Evolutionary conservation across 2,113 vertebrate species (phyloP).

Genomic region (Actenoides lindsayi): DNA sequence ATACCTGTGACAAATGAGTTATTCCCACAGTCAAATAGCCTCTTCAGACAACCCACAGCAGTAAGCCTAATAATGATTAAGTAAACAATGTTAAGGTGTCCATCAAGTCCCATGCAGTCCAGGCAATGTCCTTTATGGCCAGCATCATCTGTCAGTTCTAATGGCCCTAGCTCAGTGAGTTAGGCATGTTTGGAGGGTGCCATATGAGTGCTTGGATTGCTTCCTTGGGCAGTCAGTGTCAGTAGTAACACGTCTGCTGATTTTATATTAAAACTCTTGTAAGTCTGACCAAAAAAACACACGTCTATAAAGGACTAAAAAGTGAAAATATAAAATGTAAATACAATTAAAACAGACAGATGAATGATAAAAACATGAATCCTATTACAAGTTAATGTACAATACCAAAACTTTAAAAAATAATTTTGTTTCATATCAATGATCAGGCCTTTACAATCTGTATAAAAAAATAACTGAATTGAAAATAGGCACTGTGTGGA

Average conservation of each 20-base stretch:
- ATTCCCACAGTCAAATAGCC: neutral
- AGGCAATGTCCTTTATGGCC: neutral
- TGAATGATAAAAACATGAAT: neutral
- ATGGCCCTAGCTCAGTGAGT: neutral
- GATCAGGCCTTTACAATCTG: neutral
- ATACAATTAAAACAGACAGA: neutral
- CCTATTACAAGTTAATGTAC: neutral
- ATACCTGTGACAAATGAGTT: constrained; percentile 15
- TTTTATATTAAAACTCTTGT: neutral
- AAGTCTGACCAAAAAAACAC: neutral
- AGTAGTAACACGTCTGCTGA: neutral
- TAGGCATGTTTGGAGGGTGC: neutral
- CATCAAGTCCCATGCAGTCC: neutral
- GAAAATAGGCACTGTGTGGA: neutral
- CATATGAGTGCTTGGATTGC: neutral
- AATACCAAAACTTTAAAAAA: neutral
- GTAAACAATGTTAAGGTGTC: neutral
- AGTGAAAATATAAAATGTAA: neutral
- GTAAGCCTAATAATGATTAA: neutral
- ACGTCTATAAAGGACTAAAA: neutral
- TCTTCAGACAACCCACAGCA: neutral
- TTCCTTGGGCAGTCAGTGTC: neutral
- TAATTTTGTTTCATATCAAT: neutral
- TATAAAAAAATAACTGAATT: neutral
- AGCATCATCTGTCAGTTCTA: neutral